phyloP scores from a whole-genome alignment of 2,888 invertebrate genomes.

The Morpho helenor region DNA sequence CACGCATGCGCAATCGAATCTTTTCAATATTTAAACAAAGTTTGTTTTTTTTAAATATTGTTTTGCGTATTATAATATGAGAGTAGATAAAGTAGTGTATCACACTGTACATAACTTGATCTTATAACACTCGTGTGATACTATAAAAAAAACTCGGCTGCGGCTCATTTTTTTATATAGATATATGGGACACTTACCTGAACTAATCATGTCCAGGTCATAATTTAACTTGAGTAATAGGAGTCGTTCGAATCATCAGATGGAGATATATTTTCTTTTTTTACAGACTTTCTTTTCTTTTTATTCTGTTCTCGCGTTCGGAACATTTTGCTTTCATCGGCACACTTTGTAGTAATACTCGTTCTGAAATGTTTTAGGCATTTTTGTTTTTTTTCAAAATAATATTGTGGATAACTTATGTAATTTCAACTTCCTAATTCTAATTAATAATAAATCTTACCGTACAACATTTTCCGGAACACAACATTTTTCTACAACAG shows the following conservation, averaged over 20 bases:
- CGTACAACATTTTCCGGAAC: constrained; percentile 50
- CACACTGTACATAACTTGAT: too few relatives aligned
- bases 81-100: too few relatives aligned
- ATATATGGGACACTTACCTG: too few relatives aligned
- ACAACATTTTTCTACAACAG: constrained; percentile 59
- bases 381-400: too few relatives aligned
- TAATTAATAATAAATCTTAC: constrained; percentile 26
- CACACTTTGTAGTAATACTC: constrained; percentile 81
- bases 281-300: constrained; percentile 30
- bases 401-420: neutral
- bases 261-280: constrained; percentile 39
- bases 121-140: too few relatives aligned
- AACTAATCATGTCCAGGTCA: neutral
- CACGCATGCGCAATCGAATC: too few relatives aligned
- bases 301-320: constrained; percentile 45
- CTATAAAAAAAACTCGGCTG: too few relatives aligned
- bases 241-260: constrained; percentile 33
- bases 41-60: too few relatives aligned
- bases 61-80: too few relatives aligned
- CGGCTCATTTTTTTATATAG: too few relatives aligned
- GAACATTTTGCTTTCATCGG: constrained; percentile 80
- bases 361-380: constrained; percentile 44
- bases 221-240: constrained; percentile 31
- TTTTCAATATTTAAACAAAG: too few relatives aligned
- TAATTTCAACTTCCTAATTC: too few relatives aligned